Percentiles rank a stretch among this genome's conserved stretches.
phyloP scores from a whole-genome alignment of 2,888 invertebrate genomes.

The Nemapogon koenigi region DNA sequence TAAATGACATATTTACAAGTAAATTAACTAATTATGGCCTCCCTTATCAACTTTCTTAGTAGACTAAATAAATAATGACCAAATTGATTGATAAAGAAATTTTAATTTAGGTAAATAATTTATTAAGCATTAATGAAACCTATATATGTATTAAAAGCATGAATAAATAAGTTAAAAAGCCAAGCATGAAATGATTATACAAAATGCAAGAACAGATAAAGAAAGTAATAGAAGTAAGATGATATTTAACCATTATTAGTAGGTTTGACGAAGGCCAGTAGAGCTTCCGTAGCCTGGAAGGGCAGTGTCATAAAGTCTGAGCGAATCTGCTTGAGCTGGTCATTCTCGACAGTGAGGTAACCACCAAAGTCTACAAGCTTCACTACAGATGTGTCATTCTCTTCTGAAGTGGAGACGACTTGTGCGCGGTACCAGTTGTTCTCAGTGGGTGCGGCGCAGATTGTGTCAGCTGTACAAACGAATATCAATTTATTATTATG shows the following conservation, averaged over 20 bases:
- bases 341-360: constrained; percentile 78
- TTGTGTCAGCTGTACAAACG: constrained; percentile 73
- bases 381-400: constrained; percentile 77
- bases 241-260: constrained; percentile 66
- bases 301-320: constrained; percentile 93
- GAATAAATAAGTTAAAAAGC: no score
- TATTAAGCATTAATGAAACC: no score
- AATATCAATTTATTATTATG: no score
- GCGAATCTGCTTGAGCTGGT: constrained; percentile 87
- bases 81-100: no score
- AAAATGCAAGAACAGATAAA: constrained; percentile 11
- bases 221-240: constrained; percentile 13
- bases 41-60: no score
- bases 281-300: constrained; percentile 97
- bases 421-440: constrained; percentile 91
- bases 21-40: no score
- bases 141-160: no score
- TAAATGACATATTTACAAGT: no score
- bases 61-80: no score
- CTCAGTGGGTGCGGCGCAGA: constrained; percentile 86
- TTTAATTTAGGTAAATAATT: no score
- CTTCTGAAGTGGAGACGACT: constrained; percentile 73
- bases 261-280: constrained; percentile 88
- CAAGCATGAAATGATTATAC: no score
- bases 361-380: constrained; percentile 97